Conservation (phyloP, 2,888 invertebrate species). For the Alentia gelatinosa region DNA sequence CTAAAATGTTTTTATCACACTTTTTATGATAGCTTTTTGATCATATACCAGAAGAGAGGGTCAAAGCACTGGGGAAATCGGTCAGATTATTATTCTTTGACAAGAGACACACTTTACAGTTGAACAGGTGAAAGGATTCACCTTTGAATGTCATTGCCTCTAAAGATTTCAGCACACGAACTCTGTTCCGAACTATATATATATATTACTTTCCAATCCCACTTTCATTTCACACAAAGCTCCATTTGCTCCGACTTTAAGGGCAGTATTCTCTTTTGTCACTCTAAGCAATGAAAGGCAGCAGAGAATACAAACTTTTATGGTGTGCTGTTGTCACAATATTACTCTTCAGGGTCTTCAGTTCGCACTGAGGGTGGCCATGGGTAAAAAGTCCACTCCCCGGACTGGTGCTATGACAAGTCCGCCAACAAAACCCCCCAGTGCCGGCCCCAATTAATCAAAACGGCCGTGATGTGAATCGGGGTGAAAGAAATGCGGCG, state of each 20-base stretch:
- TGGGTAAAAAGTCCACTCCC: not conserved
- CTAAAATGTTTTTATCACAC: too few species aligned
- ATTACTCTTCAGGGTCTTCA: not conserved
- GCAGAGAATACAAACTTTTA: not conserved
- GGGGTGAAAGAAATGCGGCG: not conserved
- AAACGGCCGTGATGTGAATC: not conserved
- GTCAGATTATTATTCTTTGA: too few species aligned
- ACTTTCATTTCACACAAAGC: not conserved
- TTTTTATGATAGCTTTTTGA: too few species aligned
- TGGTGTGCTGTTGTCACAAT: slow-evolving; percentile 22
- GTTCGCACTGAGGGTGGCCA: not conserved
- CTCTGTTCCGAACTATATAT: too few species aligned
- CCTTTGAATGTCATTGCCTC: too few species aligned
- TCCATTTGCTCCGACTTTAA: not conserved
- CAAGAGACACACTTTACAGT: too few species aligned
- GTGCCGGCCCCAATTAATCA: not conserved
- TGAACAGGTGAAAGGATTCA: too few species aligned
- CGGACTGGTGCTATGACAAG: not conserved
- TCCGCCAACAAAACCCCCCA: not conserved
- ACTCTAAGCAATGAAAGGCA: not conserved
- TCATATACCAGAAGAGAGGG: too few species aligned
- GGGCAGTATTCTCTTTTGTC: not conserved
- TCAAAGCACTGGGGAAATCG: too few species aligned
- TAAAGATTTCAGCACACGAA: too few species aligned
- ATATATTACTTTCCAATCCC: too few species aligned